Conservation (phyloP, 2,113 vertebrate genomes). For the Bungarus multicinctus region DNA sequence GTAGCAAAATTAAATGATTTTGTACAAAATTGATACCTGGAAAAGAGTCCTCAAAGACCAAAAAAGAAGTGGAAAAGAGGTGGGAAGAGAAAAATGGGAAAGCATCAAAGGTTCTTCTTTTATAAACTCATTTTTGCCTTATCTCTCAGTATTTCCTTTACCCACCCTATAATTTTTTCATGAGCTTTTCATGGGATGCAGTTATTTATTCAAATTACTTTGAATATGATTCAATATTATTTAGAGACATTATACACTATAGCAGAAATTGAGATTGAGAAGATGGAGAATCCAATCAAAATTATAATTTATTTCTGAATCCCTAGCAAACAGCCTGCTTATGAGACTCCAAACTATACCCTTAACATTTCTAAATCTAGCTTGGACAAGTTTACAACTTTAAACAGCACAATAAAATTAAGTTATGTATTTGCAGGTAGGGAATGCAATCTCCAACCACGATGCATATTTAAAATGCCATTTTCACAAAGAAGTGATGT, state of each 20-base stretch:
- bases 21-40: background rate
- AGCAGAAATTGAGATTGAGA: background rate
- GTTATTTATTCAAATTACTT: background rate
- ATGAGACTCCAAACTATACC: background rate
- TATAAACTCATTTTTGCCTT: background rate
- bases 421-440: background rate
- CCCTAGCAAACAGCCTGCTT: background rate
- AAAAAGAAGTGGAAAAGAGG: background rate
- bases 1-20: background rate
- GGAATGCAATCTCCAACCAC: background rate
- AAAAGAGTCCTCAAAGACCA: background rate
- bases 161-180: background rate
- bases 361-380: background rate
- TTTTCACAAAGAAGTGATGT: slow-evolving; percentile 2
- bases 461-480: slow-evolving; percentile 10
- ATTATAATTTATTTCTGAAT: slow-evolving; percentile 6
- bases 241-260: background rate
- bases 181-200: background rate
- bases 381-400: slow-evolving; percentile 1
- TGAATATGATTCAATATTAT: background rate
- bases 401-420: slow-evolving; percentile 4
- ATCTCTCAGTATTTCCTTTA: background rate
- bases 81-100: background rate
- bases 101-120: background rate
- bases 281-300: slow-evolving; percentile 1